These are phyloP conservation scores for Pan paniscus DNA, from an alignment of 2,113 vertebrate genomes.

Conservation along the genomic window DNA sequence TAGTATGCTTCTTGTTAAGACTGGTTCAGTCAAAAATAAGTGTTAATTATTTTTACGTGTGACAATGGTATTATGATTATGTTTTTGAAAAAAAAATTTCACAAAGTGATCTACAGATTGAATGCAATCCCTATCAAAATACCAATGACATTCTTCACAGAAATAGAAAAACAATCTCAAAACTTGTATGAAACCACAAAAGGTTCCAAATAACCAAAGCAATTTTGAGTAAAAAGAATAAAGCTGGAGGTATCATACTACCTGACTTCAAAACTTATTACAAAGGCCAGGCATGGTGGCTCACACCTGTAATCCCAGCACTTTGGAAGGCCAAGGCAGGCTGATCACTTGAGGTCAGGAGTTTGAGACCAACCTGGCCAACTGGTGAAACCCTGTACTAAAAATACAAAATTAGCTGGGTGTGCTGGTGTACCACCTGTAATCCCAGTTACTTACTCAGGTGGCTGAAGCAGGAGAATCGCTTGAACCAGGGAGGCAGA, in stretches of 20 bases:
- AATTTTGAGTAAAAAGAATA: background rate
- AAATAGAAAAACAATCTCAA: background rate
- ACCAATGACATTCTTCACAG: background rate
- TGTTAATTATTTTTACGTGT: background rate
- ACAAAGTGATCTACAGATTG: background rate
- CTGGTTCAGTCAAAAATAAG: background rate
- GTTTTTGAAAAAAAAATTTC: constrained; percentile 2
- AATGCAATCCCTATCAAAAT: background rate
- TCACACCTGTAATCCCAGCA: too few species aligned
- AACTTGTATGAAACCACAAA: background rate
- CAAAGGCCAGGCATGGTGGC: too few species aligned
- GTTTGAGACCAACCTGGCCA: too few species aligned
- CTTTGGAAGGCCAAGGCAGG: too few species aligned
- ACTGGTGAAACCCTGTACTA: too few species aligned
- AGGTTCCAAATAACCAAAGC: background rate
- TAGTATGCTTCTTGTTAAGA: background rate
- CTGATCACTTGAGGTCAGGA: too few species aligned
- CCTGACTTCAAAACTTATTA: background rate
- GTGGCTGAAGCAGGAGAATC: too few species aligned
- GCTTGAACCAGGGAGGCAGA: too few species aligned
- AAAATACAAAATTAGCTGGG: too few species aligned
- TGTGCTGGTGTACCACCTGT: too few species aligned
- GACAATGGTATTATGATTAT: background rate
- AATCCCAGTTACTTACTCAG: too few species aligned
- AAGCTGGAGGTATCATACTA: background rate